Percentiles rank a stretch among this genome's conserved stretches.
These are phyloP conservation scores for Sylvietta virens DNA, from an alignment of 2,113 vertebrate species.

Conservation along the genomic window DNA sequence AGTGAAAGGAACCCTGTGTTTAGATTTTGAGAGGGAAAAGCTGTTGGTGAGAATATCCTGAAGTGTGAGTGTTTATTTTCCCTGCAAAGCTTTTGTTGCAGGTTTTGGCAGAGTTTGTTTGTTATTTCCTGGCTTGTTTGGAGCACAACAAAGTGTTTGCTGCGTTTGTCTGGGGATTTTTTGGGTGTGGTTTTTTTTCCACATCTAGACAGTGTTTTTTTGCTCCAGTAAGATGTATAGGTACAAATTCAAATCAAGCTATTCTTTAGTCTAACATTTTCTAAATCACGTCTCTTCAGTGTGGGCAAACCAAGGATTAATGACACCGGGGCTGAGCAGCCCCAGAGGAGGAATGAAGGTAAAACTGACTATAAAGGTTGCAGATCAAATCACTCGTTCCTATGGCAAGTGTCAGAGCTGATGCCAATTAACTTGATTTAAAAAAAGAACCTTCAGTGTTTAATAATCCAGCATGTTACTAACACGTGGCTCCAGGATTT, in stretches of 20 bases:
- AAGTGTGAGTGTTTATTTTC: background rate
- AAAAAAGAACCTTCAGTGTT: slow-evolving; percentile 8
- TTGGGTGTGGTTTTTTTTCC: background rate
- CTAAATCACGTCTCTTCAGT: background rate
- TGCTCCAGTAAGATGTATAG: background rate
- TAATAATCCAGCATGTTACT: background rate
- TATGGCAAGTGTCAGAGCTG: background rate
- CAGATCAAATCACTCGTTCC: slow-evolving; percentile 1
- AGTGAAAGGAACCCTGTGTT: background rate
- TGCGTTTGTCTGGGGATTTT: background rate
- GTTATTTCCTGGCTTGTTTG: background rate
- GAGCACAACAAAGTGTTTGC: background rate
- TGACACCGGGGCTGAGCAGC: background rate
- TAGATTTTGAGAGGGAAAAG: background rate
- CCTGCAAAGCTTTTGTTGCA: background rate
- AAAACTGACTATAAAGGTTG: background rate
- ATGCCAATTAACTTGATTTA: slow-evolving; percentile 14
- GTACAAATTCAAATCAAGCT: background rate
- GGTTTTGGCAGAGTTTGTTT: background rate
- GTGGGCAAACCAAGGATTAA: background rate
- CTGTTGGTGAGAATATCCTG: background rate
- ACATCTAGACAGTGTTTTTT: background rate
- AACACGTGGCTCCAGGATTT: background rate
- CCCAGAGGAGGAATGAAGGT: background rate
- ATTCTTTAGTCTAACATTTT: background rate